Conservation (phyloP, 2,113 vertebrate genomes). For the Heptranchias perlo region DNA sequence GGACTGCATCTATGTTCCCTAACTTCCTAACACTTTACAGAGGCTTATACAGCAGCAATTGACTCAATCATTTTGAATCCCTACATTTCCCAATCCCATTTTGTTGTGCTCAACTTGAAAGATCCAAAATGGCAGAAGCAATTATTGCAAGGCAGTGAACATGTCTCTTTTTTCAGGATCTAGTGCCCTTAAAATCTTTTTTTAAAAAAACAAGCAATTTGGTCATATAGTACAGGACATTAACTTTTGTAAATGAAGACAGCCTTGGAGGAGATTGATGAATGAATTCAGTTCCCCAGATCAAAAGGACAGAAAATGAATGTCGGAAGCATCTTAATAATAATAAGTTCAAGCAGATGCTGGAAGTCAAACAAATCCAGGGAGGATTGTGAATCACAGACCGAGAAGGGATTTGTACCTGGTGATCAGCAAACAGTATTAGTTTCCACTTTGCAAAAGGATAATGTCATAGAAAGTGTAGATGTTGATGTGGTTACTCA, state of each 20-base stretch:
- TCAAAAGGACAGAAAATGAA: neutral
- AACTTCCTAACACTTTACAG: neutral
- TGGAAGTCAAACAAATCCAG: neutral
- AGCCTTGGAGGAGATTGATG: neutral
- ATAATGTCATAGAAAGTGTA: neutral
- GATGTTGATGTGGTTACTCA: neutral
- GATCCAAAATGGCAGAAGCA: neutral
- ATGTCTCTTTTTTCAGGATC: no score
- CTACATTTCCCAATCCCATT: neutral
- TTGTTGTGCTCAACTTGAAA: neutral
- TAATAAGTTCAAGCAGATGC: neutral
- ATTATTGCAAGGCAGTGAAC: no score
- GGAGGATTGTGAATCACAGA: no score
- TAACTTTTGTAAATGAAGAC: neutral
- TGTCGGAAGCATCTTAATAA: neutral
- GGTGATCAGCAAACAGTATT: neutral
- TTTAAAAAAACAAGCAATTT: neutral
- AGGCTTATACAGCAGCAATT: no score
- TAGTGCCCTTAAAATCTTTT: no score
- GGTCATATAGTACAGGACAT: neutral
- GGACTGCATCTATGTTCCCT: no score
- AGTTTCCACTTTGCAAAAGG: neutral
- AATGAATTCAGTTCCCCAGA: neutral
- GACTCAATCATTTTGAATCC: neutral
- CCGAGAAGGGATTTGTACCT: no score